These are phyloP conservation scores for Tragelaphus imberbis DNA, from an alignment of 2,113 vertebrate species.

Conservation along the genomic window DNA sequence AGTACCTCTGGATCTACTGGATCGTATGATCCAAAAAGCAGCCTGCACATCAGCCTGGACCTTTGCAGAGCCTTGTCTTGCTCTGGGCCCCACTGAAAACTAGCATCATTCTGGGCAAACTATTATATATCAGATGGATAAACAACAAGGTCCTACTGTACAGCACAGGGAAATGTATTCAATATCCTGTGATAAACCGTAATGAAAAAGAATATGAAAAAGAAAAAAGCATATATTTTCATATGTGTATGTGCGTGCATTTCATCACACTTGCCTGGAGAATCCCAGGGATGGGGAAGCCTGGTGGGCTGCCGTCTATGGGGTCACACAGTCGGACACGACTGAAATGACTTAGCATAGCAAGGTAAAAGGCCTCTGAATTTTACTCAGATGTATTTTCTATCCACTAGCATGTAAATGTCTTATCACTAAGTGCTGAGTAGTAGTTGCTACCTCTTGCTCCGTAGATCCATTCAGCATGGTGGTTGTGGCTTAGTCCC, in stretches of 20 bases:
- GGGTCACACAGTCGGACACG: too few species aligned
- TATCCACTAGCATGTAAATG: neutral
- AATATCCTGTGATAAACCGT: neutral
- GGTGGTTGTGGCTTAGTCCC: neutral
- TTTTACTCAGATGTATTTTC: neutral
- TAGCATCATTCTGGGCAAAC: neutral
- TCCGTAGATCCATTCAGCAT: neutral
- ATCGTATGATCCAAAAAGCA: neutral
- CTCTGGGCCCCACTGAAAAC: neutral
- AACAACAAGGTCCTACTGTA: neutral
- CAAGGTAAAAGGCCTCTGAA: neutral
- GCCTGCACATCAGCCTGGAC: neutral
- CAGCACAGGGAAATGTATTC: neutral
- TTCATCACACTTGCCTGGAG: neutral
- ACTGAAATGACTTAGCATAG: too few species aligned
- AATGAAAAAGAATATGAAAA: neutral
- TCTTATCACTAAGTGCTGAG: neutral
- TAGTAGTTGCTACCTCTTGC: neutral
- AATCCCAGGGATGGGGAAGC: too few species aligned
- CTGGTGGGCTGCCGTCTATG: too few species aligned
- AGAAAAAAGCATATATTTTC: neutral
- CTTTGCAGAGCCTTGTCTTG: neutral
- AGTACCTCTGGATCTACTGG: neutral
- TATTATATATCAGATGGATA: neutral
- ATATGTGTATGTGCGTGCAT: neutral